Base-by-base conservation (phyloP, 1,140 invertebrate genomes). In the Helicoverpa armigera region DNA sequence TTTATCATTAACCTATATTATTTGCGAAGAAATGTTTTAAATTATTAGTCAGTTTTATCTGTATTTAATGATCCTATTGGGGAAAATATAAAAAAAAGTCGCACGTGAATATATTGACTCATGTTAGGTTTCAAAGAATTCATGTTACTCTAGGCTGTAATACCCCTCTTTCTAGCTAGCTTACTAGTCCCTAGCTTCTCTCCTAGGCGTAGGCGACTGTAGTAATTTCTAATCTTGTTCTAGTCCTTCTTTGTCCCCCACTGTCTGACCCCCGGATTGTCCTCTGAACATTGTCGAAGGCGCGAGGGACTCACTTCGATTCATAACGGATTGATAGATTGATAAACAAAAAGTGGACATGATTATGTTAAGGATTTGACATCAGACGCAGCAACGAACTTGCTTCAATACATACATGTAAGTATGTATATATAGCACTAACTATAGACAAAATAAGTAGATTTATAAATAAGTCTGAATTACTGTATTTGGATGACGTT, bases 341-440 rank as follows among this genome's bases (percentile, higher is more conserved):
- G 13, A 65, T 82, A 56, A 56, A 54, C 70, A 29, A 74, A 23
- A 53, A 89, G 87, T 90, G 87, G 87, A 89, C 87, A 91, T 89
- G 85, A 92, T 91, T 87, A 90, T 89, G 83, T 84, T 87, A 86
- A 89, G 92, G 91, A 92, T 91, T 89, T 94, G 91, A 94, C 90
- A 87, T 79, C 81, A 73, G 76, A 82, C 77, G 83, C 88, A 81
- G 81, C 84, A 82, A 82, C 82, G 35, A 85, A 89, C 85, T 90
- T 82, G 72, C 81, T 79, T 75, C 83, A 87, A 69, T 63, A 88
- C 86, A 51, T 85, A 79, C 83, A 90, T 89, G 92, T 93, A 84
- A 92, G 91, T 88, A 72, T 50, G 43, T 69, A 50, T 35, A 14
- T 67, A 67, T 48, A 67, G 2, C 2, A 31, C 5, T 65, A 43